Conservation (phyloP, 2,113 vertebrate species). For the Theropithecus gelada region DNA sequence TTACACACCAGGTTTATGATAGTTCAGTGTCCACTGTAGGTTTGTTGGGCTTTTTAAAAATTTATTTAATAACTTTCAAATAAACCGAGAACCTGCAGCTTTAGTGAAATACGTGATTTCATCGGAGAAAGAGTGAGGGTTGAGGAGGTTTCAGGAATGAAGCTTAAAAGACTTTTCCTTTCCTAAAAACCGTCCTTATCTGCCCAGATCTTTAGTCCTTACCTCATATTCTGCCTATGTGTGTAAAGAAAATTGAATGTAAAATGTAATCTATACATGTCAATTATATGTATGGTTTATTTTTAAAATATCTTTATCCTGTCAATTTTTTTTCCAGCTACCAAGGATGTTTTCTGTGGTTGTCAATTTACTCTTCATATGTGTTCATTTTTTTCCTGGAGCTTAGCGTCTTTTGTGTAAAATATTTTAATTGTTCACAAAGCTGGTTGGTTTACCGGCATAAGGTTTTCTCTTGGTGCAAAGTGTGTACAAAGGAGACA, state of each 20-base stretch:
- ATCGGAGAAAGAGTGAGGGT: not conserved
- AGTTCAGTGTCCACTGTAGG: conserved; percentile 60
- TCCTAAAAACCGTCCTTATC: not conserved
- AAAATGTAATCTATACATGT: not conserved
- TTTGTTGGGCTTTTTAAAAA: not conserved
- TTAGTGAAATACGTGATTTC: conserved; percentile 60
- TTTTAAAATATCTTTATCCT: not conserved
- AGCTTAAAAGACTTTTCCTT: not conserved
- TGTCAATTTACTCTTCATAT: not conserved
- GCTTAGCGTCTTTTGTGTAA: conserved; percentile 1
- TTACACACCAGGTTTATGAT: conserved; percentile 49
- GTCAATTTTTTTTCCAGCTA: not conserved
- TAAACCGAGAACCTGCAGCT: conserved; percentile 79
- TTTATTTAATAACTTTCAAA: conserved; percentile 73
- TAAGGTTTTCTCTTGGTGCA: not conserved
- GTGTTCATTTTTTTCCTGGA: not conserved
- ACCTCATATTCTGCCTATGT: not conserved
- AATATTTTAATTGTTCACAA: conserved; percentile 37
- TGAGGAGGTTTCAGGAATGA: not conserved
- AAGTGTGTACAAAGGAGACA: conserved; percentile 9
- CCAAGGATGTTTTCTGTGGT: not conserved
- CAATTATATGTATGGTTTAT: not conserved
- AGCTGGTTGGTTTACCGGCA: not conserved
- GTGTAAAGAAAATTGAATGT: not conserved
- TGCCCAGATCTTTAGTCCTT: not conserved